These are phyloP conservation scores for Brachyalestes nurse DNA, from an alignment of 2,797 vertebrate species.

Conservation along the genomic window DNA sequence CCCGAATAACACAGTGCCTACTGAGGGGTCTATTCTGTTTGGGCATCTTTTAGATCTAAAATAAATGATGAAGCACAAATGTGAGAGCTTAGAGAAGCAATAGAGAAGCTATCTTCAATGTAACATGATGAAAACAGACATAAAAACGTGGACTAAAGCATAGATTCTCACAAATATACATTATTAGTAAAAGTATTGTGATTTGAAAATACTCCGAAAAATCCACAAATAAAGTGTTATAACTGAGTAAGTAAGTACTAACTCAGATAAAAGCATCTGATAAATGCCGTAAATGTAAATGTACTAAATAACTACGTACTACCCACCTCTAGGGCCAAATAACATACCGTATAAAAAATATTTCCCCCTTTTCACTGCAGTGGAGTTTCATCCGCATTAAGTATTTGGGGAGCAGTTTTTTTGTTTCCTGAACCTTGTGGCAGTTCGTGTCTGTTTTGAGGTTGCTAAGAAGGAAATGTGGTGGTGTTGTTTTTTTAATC, in stretches of 20 bases:
- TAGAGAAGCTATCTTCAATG: background rate
- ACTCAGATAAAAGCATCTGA: too few species aligned
- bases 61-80: background rate
- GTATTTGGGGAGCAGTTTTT: background rate
- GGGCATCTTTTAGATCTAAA: background rate
- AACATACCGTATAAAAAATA: background rate
- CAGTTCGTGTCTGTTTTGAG: conserved; percentile 13
- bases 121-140: background rate
- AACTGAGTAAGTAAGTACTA: too few species aligned
- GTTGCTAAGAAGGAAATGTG: conserved; percentile 26
- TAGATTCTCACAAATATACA: too few species aligned
- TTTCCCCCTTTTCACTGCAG: background rate
- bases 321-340: background rate
- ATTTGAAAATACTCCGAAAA: too few species aligned
- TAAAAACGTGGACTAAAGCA: too few species aligned
- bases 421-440: background rate
- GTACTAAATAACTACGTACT: background rate
- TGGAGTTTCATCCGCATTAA: background rate
- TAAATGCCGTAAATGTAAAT: too few species aligned
- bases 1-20: too few species aligned
- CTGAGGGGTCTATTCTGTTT: background rate
- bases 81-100: background rate
- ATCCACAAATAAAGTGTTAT: too few species aligned
- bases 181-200: too few species aligned
- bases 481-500: conserved; percentile 36